Base-by-base conservation (phyloP, 1,140 invertebrate species). In the Phthorimaea operculella region DNA sequence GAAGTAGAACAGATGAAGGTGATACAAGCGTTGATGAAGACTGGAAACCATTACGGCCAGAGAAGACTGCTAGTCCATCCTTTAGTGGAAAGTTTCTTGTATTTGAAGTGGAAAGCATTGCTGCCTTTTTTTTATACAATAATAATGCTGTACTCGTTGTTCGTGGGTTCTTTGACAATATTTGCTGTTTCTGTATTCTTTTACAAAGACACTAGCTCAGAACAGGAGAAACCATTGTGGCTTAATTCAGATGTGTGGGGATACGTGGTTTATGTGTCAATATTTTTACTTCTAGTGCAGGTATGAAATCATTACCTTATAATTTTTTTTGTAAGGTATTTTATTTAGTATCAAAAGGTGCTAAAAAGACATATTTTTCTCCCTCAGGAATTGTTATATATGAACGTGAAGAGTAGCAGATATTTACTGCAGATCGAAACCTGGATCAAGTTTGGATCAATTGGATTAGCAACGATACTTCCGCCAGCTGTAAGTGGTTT, bases 91-190 rank as follows among this genome's bases (percentile, higher is more conserved):
- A 86, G 86, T 56, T 88, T 87, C 63, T 67, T 89, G 0, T 84
- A 75, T 55, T 68, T 89, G n/a, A 88, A 89, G 69, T 89, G 88
- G 88, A 86, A 81, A 50, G 83, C 80, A 28, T 60, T 87, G 9
- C 63, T 85, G 16, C 78, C 79, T 51, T 86, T 86, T 42, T 88
- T 88, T 60, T 87, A 86, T 36, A 72, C 76, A 11, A 83, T 87
- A 10, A 74, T 88, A 50, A 68, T 74, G n/a, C 65, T 87, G 1
- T 88, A 88, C 59, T 68, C 74, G 2, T 55, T 86, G 0, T 87
- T 88, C 58, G 82, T 88, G 1, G 51, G 80, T 10, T 77, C 79
- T 0, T 62, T 85, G 10, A 83, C 83, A 5, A 64, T 76, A 36
- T 84, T 83, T 51, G 70, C 71, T 1, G 63, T 80, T 47, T 78